Base-by-base conservation (phyloP, 1,140 invertebrate genomes). In the Goniozus legneri region DNA sequence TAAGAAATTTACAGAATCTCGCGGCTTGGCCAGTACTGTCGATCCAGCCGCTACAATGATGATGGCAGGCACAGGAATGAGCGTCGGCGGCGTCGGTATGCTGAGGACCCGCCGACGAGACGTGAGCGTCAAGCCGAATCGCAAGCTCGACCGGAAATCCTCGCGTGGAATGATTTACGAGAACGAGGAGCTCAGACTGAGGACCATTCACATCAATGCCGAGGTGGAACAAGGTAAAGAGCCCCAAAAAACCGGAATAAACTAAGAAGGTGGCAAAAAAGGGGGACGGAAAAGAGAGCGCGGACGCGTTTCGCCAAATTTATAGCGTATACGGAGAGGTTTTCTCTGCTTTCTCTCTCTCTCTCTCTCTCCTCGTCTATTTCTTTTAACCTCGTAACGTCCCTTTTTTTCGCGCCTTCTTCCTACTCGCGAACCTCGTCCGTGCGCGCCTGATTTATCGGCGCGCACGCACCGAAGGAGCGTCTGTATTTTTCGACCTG, bases 201-300 rank as follows among this genome's bases (percentile, higher is more conserved):
- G 89, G 51, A 93, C 90, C 16, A 92, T 94, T 64, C 89, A 92
- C 62, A 93, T 93, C 62, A 92, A 92, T 74, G 90, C 90, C n/a
- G 91, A 93, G 77, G 88, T 94, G 19, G 91, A 94, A 74, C 82
- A 87, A 84, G 87, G 88, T 90, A 75, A 77, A 33, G 12, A 13
- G 20, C 13, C 15, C 18, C 13, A 15, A 6, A 14, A 27, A n/a
- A 20, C 21, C 13, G 46, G 10, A 14, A 15, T n/a, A n/a, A n/a
- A n/a, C n/a, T n/a, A n/a, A n/a, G 18, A 19, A 16, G n/a, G 14
- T 10, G 19, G 14, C 14, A 42, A 42, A 4, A 32, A 10, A 6
- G n/a, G 16, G 12, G 18, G 15, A 15, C 13, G 15, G 16, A 31
- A 1, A 27, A 42, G 10, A 24, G 8, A 39, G 3, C 8, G 14